phyloP scores from a whole-genome alignment of 2,113 vertebrate species.

The Lepus timidus region DNA sequence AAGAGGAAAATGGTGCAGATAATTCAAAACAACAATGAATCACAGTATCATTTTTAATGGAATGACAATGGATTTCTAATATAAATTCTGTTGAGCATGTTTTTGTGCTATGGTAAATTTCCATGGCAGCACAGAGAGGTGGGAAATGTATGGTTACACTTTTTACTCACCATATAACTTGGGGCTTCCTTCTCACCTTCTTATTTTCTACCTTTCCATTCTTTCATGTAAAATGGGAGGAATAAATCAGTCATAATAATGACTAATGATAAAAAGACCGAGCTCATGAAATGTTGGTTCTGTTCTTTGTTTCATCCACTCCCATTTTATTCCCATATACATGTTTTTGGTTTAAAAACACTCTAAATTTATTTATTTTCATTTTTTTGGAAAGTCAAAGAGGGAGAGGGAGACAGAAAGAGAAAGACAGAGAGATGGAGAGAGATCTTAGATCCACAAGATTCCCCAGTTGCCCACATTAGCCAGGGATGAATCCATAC shows the following conservation, averaged over 20 bases:
- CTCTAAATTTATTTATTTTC: too few relatives aligned
- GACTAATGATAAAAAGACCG: neutral
- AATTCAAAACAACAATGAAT: neutral
- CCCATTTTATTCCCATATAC: neutral
- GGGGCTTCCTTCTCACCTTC: neutral
- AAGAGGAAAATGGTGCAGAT: neutral
- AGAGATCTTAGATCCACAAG: too few relatives aligned
- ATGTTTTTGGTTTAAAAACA: too few relatives aligned
- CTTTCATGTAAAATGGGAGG: neutral
- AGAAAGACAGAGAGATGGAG: too few relatives aligned
- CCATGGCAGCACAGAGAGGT: neutral
- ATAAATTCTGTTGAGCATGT: neutral
- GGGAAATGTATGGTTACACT: neutral
- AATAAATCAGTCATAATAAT: neutral
- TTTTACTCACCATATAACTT: neutral
- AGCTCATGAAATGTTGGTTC: neutral
- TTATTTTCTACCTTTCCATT: neutral
- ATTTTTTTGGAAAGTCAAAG: too few relatives aligned
- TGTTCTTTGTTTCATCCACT: neutral
- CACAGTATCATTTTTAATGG: neutral
- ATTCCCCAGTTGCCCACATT: too few relatives aligned
- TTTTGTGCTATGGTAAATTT: slow-evolving; percentile 27
- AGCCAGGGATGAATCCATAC: too few relatives aligned
- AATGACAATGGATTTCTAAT: neutral
- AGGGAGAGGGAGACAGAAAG: too few relatives aligned